Base-by-base conservation (phyloP, 2,888 invertebrate genomes). In the Cartodere bifasciata region DNA sequence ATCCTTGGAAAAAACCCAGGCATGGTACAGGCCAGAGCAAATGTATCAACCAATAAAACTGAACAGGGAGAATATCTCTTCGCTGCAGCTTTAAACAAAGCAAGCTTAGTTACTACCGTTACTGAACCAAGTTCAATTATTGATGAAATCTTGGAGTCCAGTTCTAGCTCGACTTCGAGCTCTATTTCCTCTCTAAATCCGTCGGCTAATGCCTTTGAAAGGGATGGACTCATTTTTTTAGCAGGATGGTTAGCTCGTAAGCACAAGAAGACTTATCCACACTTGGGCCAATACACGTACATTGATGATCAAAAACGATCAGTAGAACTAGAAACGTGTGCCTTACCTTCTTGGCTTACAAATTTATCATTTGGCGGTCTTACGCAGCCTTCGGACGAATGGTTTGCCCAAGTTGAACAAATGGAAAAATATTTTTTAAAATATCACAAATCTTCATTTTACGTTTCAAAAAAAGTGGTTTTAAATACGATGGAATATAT, bases 311-410 rank as follows among this genome's bases (percentile, higher is more conserved):
- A 13, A 12, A 4, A n/a, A 26, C 24, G 24, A 13, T n/a, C n/a
- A n/a, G n/a, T n/a, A n/a, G n/a, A n/a, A n/a, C 16, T 29, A 29
- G 31, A 34, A 12, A 23, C 11, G 23, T 38, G 37, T 29, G 23
- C 2, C 13, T 13, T 37, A 16, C 40, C 41, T n/a, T 33, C 35
- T 4, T 44, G 43, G 42, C 17, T 41, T 15, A 26, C 32, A 16
- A 32, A 34, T 29, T 17, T 39, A 5, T 38, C 37, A 11, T 41
- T 35, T 35, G 42, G 42, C 3, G 41, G 42, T 5, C 29, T 44
- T 15, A 37, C 26, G 7, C 22, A 39, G 20, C 42, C 44, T 13
- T 35, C 34, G 6, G 30, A 29, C 13, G 22, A 30, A 23, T 42
- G 37, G 36, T 20, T 23, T 17, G 9, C 26, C 13, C 22, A 21